phyloP scores from a whole-genome alignment of 2,797 vertebrate species.

The Tarsius wallacei region DNA sequence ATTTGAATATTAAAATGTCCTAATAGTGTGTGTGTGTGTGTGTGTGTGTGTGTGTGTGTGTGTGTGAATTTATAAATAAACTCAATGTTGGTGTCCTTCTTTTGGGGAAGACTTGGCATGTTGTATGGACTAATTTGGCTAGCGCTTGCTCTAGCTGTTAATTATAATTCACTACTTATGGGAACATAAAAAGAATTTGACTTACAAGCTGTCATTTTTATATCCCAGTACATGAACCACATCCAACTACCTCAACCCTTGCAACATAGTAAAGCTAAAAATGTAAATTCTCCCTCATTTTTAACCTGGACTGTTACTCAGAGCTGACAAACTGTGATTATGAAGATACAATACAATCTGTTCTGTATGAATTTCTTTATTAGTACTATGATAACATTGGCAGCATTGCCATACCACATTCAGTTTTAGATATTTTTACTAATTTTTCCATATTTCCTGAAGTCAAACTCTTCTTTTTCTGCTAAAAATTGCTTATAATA shows the following conservation, averaged over 20 bases:
- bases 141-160: conserved; percentile 64
- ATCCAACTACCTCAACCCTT: conserved; percentile 37
- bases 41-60: not conserved
- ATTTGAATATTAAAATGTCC: not conserved
- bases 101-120: conserved; percentile 28
- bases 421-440: conserved; percentile 15
- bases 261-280: conserved; percentile 39
- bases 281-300: conserved; percentile 62
- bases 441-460: not conserved
- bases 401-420: not conserved
- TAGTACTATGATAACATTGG: conserved; percentile 66
- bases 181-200: conserved; percentile 62
- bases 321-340: conserved; percentile 56
- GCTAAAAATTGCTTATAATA: not conserved
- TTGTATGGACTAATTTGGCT: conserved; percentile 51
- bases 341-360: conserved; percentile 56
- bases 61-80: conserved; percentile 9
- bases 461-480: conserved; percentile 33
- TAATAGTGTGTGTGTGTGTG: not conserved
- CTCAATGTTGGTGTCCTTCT: not conserved
- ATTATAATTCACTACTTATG: conserved; percentile 74
- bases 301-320: conserved; percentile 61
- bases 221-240: conserved; percentile 31
- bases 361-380: conserved; percentile 59
- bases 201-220: conserved; percentile 73